Percentiles rank a stretch among this genome's conserved stretches.
Conservation (phyloP, 2,113 vertebrate genomes). For the Pseudorhombus dupliciocellatus region DNA sequence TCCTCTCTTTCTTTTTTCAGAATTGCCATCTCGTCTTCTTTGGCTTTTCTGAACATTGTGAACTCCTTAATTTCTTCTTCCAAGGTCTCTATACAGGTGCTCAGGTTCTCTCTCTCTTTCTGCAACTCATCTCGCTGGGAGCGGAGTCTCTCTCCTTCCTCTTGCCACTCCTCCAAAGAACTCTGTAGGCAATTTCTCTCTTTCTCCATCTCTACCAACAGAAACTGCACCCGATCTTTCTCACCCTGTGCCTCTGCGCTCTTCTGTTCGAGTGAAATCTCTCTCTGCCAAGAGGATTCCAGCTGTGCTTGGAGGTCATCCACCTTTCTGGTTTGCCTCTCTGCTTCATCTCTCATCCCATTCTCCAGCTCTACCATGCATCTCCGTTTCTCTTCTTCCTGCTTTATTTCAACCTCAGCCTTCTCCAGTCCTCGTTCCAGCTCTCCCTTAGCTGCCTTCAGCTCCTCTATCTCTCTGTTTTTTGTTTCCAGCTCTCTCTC, state of each 20-base stretch:
- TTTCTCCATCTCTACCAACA: constrained; percentile 45
- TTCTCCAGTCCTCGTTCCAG: constrained; percentile 80
- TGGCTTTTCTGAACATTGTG: constrained; percentile 44
- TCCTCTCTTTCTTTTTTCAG: constrained; percentile 47
- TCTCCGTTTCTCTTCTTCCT: constrained; percentile 66
- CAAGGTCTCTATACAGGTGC: constrained; percentile 48
- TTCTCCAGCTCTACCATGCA: constrained; percentile 62
- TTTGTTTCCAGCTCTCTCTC: constrained; percentile 70
- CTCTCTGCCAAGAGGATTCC: constrained; percentile 64
- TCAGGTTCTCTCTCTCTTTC: constrained; percentile 58
- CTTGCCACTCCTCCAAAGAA: constrained; percentile 45
- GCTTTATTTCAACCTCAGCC: constrained; percentile 75
- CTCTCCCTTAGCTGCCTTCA: constrained; percentile 71
- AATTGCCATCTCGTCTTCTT: constrained; percentile 42
- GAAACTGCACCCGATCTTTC: constrained; percentile 42
- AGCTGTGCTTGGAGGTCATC: constrained; percentile 77
- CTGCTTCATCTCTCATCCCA: constrained; percentile 77
- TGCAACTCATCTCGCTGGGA: constrained; percentile 48
- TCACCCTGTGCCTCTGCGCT: constrained; percentile 36
- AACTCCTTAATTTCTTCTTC: constrained; percentile 66
- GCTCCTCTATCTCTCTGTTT: constrained; percentile 58
- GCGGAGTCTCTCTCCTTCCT: constrained; percentile 39
- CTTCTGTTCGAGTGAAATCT: constrained; percentile 68
- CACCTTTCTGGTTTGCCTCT: constrained; percentile 64
- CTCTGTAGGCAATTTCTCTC: constrained; percentile 50